Base-by-base conservation (phyloP, 2,113 vertebrate species). In the Conger conger region DNA sequence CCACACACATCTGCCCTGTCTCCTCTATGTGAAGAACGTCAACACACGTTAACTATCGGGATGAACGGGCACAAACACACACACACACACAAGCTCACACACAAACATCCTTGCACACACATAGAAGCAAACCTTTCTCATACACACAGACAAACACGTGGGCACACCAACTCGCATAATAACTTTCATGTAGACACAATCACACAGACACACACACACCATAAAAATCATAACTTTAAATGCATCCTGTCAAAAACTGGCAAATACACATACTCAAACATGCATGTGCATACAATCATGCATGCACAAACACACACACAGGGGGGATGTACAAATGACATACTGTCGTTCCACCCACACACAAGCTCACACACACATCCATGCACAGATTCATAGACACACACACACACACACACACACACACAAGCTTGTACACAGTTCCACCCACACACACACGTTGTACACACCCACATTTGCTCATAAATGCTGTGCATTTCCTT, bases 1-100 rank as follows among this genome's bases (percentile, higher is more conserved):
- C n/a, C 82, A n/a, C 82, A 57, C 73, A 86, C 83, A 87, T 87
- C 85, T 30, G n/a, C 80, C 84, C 60, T 86, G 76, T 81, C 78
- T 40, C 63, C 68, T 80, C 0, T 27, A 20, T 85, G 42, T 82
- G 77, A 84, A 81, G 76, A 83, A 85, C 42, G 68, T 84, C 84
- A 83, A 76, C 85, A 78, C 73, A 86, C 78, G 79, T 84, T 80
- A 57, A 36, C 18, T 37, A 85, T 6, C 60, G 38, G 36, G 81
- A 38, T 45, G 45, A 50, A 76, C 54, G 45, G 16, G 30, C 38
- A 54, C 2, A 16, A n/a, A 76, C 1, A 27, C 36, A 80, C n/a
- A 76, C 68, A 82, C 13, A 84, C 77, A 80, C 30, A 86, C 82
- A 83, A 77, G 83, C 27, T 80, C 60, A 73, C 57, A n/a, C 23